These are phyloP conservation scores for Plestiodon gilberti DNA, from an alignment of 2,113 vertebrate genomes.

Conservation along the genomic window DNA sequence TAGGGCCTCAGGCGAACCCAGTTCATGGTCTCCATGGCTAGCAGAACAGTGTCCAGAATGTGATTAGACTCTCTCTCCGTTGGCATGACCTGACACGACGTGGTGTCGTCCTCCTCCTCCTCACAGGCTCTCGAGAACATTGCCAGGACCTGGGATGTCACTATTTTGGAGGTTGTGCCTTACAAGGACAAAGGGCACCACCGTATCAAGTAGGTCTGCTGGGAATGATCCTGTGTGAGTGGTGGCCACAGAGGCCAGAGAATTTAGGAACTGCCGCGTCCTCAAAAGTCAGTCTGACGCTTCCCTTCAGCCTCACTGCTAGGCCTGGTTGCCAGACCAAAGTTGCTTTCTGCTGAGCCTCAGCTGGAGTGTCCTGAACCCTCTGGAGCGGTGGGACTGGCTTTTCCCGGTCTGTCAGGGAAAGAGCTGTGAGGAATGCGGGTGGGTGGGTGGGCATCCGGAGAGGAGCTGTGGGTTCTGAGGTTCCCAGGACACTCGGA, in stretches of 20 bases:
- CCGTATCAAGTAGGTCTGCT: conserved; percentile 70
- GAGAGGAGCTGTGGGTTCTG: no score
- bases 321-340: background rate
- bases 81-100: no score
- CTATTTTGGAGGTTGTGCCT: conserved; percentile 69
- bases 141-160: conserved; percentile 72
- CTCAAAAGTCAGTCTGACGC: background rate
- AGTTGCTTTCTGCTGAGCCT: no score
- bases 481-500: background rate
- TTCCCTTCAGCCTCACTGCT: background rate
- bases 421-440: background rate
- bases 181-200: conserved; percentile 80
- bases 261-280: no score
- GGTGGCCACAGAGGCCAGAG: no score
- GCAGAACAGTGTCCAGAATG: rapidly evolving
- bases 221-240: no score
- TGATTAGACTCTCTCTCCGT: background rate
- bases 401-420: background rate
- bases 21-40: background rate
- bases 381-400: background rate
- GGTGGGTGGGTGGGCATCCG: no score
- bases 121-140: conserved; percentile 75
- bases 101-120: background rate
- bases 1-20: background rate
- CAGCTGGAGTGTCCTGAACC: background rate